Evolutionary conservation across 1,140 invertebrate species (phyloP), one percentile per base, ranked within the genome.

Genomic region (Trypoxylus dichotomus): DNA sequence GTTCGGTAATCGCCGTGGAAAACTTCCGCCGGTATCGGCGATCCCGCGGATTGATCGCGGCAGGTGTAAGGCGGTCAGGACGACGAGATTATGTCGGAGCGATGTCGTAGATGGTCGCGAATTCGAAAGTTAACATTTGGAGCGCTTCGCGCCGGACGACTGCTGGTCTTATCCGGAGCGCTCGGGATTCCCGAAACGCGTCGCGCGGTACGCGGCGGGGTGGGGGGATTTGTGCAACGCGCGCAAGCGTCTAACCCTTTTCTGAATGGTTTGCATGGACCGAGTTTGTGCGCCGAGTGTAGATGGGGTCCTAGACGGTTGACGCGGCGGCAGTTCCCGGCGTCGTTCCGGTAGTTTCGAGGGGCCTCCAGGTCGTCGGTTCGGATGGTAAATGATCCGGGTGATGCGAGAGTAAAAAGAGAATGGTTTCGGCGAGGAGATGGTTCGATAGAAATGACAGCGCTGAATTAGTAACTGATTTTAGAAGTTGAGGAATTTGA

Each of bases 311-410:
- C 47, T 54, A 54, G 47, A 54, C 47, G 47, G 15, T n/a, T 15
- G 47, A 54, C 47, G 47, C 47, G 13, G 19, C 47, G 47, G 47
- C 47, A 3, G 15, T 54, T 19, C 15, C 19, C 47, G 47, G 47
- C 47, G 47, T 54, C 47, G 47, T 54, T n/a, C 47, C 19, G 47
- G 47, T 54, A 54, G 47, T 54, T 54, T 54, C 47, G 47, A n/a
- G 47, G 15, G 47, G 47, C 15, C 13, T 54, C 15, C 15, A n/a
- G 19, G 47, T 54, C 47, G 47, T 54, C 47, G 47, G 15, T 19
- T 54, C 0, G 3, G 19, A 54, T 19, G 47, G 6, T 54, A 3
- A 54, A 54, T n/a, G 47, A 37, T 37, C 32, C 32, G 32, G 32
- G 32, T 7, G 32, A 37, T 37, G 32, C 32, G 32, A 37, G 32